Conservation (phyloP, 2,888 invertebrate genomes). For the Ophonus ardosiacus region DNA sequence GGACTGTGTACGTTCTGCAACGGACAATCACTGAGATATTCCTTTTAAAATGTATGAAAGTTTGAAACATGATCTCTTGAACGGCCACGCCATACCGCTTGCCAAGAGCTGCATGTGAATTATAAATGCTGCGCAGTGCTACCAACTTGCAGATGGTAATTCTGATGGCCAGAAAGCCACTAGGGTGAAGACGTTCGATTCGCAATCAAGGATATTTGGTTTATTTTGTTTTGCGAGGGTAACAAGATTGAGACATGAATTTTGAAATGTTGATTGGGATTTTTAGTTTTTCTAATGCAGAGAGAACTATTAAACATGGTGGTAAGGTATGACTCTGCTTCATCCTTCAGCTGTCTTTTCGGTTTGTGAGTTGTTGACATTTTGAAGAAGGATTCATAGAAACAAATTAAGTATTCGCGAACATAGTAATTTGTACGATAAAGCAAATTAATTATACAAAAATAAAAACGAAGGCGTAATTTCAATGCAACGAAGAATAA, state of each 20-base stretch:
- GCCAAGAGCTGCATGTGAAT: conserved; percentile 19
- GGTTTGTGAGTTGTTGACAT: no score
- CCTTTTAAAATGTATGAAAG: conserved; percentile 44
- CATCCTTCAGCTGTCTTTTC: no score
- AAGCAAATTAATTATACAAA: no score
- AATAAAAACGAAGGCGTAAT: no score
- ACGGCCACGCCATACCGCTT: not conserved
- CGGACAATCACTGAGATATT: conserved; percentile 45
- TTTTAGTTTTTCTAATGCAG: no score
- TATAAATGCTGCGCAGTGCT: conserved; percentile 34
- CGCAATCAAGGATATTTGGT: not conserved
- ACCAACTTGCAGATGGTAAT: conserved; percentile 18
- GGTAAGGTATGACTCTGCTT: no score
- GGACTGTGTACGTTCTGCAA: not conserved
- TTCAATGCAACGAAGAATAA: no score
- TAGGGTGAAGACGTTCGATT: not conserved
- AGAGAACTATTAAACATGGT: no score
- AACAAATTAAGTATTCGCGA: no score
- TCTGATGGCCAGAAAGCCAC: not conserved
- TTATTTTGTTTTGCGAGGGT: not conserved
- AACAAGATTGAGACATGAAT: not conserved
- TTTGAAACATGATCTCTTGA: conserved; percentile 43
- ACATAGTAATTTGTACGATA: no score
- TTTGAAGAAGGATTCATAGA: no score
- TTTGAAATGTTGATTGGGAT: not conserved